phyloP scores from a whole-genome alignment of 2,797 vertebrate genomes.

The Hemitrygon akajei region DNA sequence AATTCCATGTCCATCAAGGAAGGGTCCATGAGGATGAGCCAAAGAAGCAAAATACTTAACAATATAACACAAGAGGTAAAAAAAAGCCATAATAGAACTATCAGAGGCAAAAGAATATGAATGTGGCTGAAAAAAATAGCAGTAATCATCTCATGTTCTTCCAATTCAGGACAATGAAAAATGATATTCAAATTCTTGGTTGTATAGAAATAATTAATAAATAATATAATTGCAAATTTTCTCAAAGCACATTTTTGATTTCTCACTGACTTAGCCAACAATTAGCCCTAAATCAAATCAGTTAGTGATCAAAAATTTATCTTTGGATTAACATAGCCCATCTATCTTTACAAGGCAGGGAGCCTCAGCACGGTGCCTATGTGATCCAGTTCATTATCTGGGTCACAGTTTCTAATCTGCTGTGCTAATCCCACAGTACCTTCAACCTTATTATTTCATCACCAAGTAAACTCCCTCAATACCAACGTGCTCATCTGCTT shows the following conservation, averaged over 20 bases:
- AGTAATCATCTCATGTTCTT: neutral
- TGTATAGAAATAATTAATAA: neutral
- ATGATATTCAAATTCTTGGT: neutral
- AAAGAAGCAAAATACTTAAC: neutral
- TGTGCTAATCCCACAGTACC: neutral
- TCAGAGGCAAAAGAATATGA: neutral
- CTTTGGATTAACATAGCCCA: neutral
- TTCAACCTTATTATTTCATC: neutral
- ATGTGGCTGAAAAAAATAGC: neutral
- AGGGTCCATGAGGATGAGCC: no score
- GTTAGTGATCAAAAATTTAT: neutral
- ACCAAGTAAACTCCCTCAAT: neutral
- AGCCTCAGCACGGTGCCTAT: neutral
- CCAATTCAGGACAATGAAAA: neutral
- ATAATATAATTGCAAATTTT: neutral
- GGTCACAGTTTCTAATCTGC: neutral
- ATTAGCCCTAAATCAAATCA: neutral
- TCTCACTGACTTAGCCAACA: no score
- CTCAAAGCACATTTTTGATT: neutral
- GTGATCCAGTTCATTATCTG: neutral
- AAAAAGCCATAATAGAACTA: neutral
- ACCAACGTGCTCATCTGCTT: neutral
- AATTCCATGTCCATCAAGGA: no score
- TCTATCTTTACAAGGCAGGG: neutral
- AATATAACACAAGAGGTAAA: neutral